Evolutionary conservation across 2,888 invertebrate genomes (phyloP).

Genomic region (Aphodius granarius): DNA sequence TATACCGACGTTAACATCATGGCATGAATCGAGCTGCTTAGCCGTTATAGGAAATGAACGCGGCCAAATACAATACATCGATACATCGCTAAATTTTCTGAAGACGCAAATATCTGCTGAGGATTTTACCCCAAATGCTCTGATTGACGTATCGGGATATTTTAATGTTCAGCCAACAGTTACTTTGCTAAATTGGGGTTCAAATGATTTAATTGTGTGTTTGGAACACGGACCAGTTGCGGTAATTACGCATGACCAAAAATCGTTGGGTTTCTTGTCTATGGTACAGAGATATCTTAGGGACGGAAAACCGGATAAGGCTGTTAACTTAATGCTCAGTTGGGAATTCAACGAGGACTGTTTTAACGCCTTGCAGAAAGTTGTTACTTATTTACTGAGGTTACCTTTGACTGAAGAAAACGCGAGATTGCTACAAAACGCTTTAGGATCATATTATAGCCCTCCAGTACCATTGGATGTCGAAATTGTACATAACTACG

Average conservation of each 20-base stretch:
- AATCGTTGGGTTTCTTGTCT: conserved; percentile 42
- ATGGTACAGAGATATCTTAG: conserved; percentile 61
- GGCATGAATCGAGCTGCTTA: conserved; percentile 73
- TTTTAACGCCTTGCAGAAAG: conserved; percentile 72
- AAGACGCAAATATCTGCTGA: conserved; percentile 69
- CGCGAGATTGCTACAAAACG: conserved; percentile 71
- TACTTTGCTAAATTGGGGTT: conserved; percentile 47
- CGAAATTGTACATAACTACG: conserved; percentile 71
- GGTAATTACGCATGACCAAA: conserved; percentile 45
- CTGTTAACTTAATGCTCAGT: conserved; percentile 64
- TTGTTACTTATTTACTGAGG: conserved; percentile 68
- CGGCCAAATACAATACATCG: conserved; percentile 76
- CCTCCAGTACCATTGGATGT: conserved; percentile 68
- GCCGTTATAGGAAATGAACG: conserved; percentile 70
- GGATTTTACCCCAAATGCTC: conserved; percentile 62
- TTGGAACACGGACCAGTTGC: conserved; percentile 66
- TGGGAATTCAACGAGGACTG: conserved; percentile 78
- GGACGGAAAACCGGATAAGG: conserved; percentile 66
- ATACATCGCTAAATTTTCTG: conserved; percentile 69
- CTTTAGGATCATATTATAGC: conserved; percentile 79
- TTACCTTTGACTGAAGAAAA: conserved; percentile 60
- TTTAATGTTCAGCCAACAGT: conserved; percentile 54
- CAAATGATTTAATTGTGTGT: conserved; percentile 56
- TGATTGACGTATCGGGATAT: conserved; percentile 67
- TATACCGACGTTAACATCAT: conserved; percentile 71